These are phyloP conservation scores for Aromia moschata DNA, from an alignment of 2,888 invertebrate species.

Conservation along the genomic window DNA sequence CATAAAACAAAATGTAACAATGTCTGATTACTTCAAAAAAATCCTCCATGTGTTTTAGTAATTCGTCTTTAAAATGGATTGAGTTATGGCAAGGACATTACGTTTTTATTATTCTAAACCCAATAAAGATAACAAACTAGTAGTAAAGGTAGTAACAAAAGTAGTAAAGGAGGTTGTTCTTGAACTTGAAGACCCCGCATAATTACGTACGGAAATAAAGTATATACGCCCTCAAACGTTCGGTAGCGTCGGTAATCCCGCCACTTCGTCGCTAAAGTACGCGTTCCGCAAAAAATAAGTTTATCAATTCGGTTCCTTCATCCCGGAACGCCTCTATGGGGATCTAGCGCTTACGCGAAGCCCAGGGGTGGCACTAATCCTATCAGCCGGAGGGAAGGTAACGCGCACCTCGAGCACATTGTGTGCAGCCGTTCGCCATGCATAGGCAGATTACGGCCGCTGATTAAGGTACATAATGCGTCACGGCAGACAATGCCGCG, in stretches of 20 bases:
- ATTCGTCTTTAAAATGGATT: no score
- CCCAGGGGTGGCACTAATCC: conserved; percentile 51
- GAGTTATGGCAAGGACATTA: no score
- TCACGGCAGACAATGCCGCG: conserved; percentile 48
- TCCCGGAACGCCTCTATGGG: conserved; percentile 31
- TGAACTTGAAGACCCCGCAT: no score
- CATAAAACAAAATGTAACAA: no score
- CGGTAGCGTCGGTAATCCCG: not conserved
- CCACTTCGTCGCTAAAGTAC: conserved; percentile 1
- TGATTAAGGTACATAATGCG: conserved; percentile 54
- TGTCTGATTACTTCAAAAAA: no score
- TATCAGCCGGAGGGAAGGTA: conserved; percentile 54
- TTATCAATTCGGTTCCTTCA: conserved; percentile 40
- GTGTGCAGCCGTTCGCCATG: conserved; percentile 54
- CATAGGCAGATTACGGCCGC: conserved; percentile 57
- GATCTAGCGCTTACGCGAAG: conserved; percentile 26
- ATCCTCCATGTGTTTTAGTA: no score
- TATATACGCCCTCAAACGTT: no score
- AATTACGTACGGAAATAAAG: no score
- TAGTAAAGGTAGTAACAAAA: no score
- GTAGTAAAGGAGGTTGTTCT: no score
- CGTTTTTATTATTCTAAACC: no score
- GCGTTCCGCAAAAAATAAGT: conserved; percentile 29
- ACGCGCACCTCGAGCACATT: conserved; percentile 56
- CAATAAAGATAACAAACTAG: no score